phyloP scores from a whole-genome alignment of 2,888 invertebrate genomes.

The Drosophila kambysellisi region DNA sequence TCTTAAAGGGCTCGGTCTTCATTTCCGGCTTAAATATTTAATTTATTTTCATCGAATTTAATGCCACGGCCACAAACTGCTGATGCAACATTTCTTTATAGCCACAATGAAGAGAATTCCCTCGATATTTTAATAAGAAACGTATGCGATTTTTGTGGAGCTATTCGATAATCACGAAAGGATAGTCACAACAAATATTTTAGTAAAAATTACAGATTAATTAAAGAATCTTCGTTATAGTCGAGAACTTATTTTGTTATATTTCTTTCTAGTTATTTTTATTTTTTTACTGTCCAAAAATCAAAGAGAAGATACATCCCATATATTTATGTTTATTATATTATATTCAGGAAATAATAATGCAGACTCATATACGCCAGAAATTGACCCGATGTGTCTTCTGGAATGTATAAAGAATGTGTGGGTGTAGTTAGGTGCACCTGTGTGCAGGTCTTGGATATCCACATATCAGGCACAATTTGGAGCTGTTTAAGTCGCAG shows the following conservation, averaged over 20 bases:
- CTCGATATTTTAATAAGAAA: background rate
- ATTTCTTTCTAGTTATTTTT: background rate
- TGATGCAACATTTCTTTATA: background rate
- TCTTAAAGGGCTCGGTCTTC: constrained; percentile 34
- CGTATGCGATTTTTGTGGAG: background rate
- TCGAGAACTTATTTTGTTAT: background rate
- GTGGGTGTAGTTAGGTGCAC: background rate
- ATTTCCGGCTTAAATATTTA: constrained; percentile 37
- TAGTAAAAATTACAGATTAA: background rate
- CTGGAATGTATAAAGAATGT: too few species aligned
- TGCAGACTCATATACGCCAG: background rate
- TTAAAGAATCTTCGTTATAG: background rate
- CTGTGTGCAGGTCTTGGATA: background rate
- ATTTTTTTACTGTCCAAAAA: too few species aligned
- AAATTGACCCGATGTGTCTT: background rate
- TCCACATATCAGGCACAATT: constrained; percentile 3
- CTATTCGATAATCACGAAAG: background rate
- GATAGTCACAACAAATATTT: background rate
- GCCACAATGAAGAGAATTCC: background rate
- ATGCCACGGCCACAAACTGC: background rate
- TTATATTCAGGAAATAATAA: background rate
- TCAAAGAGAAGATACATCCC: too few species aligned
- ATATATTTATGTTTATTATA: background rate
- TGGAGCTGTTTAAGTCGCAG: background rate
- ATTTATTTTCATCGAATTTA: constrained; percentile 13